Conservation (phyloP, 1,140 invertebrate genomes). For the Atta texana region DNA sequence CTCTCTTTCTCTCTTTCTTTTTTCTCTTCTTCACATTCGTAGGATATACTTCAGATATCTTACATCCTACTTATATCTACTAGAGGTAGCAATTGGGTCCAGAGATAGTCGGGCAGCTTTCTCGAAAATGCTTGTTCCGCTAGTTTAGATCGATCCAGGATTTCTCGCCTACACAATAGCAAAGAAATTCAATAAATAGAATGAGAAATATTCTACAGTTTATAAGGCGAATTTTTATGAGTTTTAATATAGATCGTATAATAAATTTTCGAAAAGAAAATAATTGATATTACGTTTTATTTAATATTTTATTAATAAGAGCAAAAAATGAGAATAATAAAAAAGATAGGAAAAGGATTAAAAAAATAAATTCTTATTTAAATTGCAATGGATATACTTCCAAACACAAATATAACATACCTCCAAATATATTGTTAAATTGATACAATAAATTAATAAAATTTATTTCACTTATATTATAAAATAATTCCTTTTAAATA, state of each 20-base stretch:
- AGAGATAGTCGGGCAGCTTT: constrained; percentile 42
- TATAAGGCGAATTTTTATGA: neutral
- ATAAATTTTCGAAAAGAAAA: neutral
- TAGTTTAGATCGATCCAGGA: constrained; percentile 15
- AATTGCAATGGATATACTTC: constrained; percentile 13
- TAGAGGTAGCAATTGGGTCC: constrained; percentile 36
- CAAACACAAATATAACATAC: constrained; percentile 26
- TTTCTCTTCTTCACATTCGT: neutral
- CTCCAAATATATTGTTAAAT: neutral
- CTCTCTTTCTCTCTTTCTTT: constrained; percentile 10
- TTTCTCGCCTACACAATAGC: constrained; percentile 19
- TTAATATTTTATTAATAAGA: constrained; percentile 31
- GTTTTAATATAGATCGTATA: neutral
- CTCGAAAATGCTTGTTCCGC: constrained; percentile 22
- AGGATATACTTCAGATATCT: constrained; percentile 55
- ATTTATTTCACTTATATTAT: neutral
- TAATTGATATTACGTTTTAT: constrained; percentile 7
- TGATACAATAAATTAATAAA: neutral
- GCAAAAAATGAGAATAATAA: neutral
- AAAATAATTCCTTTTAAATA: neutral
- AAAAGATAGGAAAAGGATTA: neutral
- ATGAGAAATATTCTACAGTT: neutral
- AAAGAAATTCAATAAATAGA: neutral
- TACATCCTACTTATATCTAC: constrained; percentile 17
- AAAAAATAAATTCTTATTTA: neutral